phyloP scores from a whole-genome alignment of 1,140 invertebrate species.

The Philotrypesis tridentata region DNA sequence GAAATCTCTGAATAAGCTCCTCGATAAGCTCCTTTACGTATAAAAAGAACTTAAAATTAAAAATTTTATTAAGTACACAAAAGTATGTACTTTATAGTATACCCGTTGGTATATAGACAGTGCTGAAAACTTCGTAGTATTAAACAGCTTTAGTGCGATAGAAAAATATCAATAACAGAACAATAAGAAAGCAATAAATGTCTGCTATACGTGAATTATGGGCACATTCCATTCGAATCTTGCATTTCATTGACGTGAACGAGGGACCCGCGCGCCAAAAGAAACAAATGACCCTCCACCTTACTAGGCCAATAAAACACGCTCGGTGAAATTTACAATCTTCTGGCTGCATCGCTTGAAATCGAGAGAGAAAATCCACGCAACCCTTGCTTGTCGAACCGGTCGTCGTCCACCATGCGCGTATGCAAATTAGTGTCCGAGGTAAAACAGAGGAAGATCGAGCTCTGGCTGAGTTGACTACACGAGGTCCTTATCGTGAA shows the following conservation, averaged over 20 bases:
- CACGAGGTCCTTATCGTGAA: background rate
- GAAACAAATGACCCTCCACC: background rate
- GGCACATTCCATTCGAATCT: background rate
- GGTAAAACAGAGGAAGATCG: background rate
- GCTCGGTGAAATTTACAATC: constrained; percentile 29
- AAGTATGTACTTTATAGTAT: too few species aligned
- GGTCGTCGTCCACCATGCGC: constrained; percentile 8
- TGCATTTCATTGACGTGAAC: background rate
- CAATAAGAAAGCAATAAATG: background rate
- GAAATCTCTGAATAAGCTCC: too few species aligned
- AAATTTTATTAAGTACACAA: too few species aligned
- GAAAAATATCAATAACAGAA: background rate
- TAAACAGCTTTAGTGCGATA: too few species aligned
- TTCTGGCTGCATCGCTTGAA: background rate
- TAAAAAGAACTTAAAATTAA: too few species aligned
- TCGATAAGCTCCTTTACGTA: too few species aligned
- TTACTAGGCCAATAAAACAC: constrained; percentile 15
- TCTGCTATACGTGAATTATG: background rate
- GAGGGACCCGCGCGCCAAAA: background rate
- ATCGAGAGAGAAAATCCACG: background rate
- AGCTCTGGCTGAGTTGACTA: background rate
- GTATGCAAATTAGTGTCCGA: constrained; percentile 15
- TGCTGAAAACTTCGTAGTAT: too few species aligned
- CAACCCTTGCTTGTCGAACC: constrained; percentile 17
- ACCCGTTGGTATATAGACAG: too few species aligned